Evolutionary conservation across 2,113 vertebrate genomes (phyloP).

Genomic region (Arvicanthis niloticus): DNA sequence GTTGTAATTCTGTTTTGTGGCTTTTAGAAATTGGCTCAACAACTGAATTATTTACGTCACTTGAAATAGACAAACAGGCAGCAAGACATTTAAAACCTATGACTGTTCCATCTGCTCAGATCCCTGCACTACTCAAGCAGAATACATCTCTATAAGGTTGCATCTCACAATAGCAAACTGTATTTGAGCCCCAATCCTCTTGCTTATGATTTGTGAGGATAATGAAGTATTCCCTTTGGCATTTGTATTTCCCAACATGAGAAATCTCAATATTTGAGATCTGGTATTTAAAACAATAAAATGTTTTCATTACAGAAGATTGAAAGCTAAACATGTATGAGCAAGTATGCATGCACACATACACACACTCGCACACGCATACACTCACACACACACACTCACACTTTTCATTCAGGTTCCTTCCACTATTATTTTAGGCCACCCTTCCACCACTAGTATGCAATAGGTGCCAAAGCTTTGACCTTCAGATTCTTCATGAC

Average conservation of each 20-base stretch:
- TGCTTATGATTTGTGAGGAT: neutral
- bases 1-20: slow-evolving; percentile 68
- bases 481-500: neutral
- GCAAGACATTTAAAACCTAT: neutral
- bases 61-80: neutral
- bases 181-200: neutral
- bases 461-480: neutral
- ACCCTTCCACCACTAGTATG: neutral
- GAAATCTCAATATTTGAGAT: neutral
- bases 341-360: neutral
- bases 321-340: neutral
- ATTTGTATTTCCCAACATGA: neutral
- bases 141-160: neutral
- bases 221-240: neutral
- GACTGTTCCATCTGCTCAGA: neutral
- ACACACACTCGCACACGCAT: too few relatives aligned
- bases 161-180: neutral
- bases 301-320: neutral
- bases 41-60: slow-evolving; percentile 43
- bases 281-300: slow-evolving; percentile 6
- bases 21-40: slow-evolving; percentile 1
- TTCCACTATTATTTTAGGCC: fast-evolving
- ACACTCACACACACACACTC: neutral
- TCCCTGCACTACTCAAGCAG: neutral
- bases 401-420: neutral